These are phyloP conservation scores for Percopsis omiscomaycus DNA, from an alignment of 2,797 vertebrate genomes.

Conservation along the genomic window DNA sequence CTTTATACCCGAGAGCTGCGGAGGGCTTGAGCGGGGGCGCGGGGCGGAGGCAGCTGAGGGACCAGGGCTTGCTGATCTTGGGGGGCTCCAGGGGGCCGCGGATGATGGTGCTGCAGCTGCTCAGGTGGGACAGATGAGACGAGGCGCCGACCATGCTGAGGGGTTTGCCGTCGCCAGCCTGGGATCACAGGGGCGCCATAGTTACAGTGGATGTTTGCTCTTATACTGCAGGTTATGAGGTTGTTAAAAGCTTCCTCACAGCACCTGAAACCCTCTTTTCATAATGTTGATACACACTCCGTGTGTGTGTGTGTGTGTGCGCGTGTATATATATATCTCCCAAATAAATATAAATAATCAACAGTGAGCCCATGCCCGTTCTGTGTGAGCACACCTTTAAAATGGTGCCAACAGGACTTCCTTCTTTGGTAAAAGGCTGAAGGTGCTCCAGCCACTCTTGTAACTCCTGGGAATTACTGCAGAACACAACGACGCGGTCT, in stretches of 20 bases:
- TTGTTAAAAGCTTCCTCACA: conserved; percentile 35
- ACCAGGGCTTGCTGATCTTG: conserved; percentile 94
- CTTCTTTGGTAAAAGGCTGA: conserved; percentile 85
- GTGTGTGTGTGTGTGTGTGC: too few species aligned
- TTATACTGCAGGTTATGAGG: conserved; percentile 2
- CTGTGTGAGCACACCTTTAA: conserved; percentile 75
- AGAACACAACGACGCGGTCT: conserved; percentile 87
- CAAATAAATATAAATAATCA: too few species aligned
- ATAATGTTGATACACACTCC: too few species aligned
- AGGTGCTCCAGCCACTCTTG: conserved; percentile 96
- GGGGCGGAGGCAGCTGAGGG: conserved; percentile 94
- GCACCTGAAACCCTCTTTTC: conserved; percentile 4
- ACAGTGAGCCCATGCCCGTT: background rate
- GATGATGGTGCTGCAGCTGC: conserved; percentile 78
- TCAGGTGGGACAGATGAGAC: conserved; percentile 75
- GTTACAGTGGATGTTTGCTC: background rate
- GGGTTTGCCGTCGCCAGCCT: conserved; percentile 71
- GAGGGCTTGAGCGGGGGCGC: conserved; percentile 96
- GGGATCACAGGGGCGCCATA: background rate
- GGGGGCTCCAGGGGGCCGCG: conserved; percentile 93
- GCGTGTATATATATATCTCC: too few species aligned
- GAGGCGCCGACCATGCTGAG: conserved; percentile 64
- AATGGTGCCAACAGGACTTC: conserved; percentile 79
- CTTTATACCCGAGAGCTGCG: conserved; percentile 96
- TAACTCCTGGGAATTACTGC: conserved; percentile 85